Percentiles rank a stretch among this genome's conserved stretches.
phyloP scores from a whole-genome alignment of 2,888 invertebrate species.

The Terebella lapidaria region DNA sequence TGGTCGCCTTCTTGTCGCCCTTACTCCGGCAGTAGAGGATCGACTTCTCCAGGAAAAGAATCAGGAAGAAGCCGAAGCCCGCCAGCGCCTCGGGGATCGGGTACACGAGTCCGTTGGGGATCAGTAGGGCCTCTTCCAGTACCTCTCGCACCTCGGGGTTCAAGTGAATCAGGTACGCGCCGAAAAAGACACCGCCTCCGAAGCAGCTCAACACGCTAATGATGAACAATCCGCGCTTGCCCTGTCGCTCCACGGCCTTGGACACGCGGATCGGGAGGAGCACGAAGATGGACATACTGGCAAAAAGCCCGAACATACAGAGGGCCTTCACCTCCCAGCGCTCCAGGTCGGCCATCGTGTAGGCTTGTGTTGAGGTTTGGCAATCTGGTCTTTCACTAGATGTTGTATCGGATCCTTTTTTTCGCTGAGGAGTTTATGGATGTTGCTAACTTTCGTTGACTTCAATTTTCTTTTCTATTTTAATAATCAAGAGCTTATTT shows the following conservation, averaged over 20 bases:
- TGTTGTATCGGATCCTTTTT: too few relatives aligned
- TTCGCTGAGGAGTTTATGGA: too few relatives aligned
- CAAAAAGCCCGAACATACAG: not conserved
- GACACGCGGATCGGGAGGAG: constrained; percentile 10
- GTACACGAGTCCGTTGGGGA: constrained; percentile 4
- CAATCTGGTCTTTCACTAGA: too few relatives aligned
- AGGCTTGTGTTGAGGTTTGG: too few relatives aligned
- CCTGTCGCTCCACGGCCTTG: not conserved
- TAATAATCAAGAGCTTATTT: too few relatives aligned
- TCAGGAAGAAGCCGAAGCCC: constrained; percentile 12
- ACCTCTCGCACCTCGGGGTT: constrained; percentile 6
- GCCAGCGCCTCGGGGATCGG: constrained; percentile 10
- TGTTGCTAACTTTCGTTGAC: too few relatives aligned
- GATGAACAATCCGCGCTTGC: not conserved
- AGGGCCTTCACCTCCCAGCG: constrained; percentile 2
- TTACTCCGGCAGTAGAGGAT: not conserved
- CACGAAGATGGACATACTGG: not conserved
- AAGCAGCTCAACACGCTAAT: constrained; percentile 13
- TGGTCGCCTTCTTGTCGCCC: not conserved
- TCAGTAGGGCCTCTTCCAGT: not conserved
- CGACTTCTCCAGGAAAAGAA: constrained; percentile 11
- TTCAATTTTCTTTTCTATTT: too few relatives aligned
- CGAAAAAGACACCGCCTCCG: constrained; percentile 16
- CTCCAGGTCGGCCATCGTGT: too few relatives aligned
- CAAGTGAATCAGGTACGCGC: constrained; percentile 8